Base-by-base conservation (phyloP, 2,113 vertebrate species). In the Stictonetta naevosa region DNA sequence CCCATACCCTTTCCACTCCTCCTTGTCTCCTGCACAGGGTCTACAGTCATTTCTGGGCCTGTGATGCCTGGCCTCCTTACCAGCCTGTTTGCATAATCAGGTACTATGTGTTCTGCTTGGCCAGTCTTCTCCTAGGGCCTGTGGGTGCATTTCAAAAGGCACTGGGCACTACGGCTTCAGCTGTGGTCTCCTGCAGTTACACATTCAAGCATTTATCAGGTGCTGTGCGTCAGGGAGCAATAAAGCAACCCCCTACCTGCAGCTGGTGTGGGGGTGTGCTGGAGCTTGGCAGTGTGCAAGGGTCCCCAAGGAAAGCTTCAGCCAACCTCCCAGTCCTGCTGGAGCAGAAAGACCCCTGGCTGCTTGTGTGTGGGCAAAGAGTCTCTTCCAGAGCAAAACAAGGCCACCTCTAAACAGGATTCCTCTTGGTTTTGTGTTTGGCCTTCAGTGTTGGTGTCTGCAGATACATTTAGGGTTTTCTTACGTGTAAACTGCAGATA, bases 211-310 rank as follows among this genome's bases (percentile, higher is more conserved):
- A 46, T 56, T n/a, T 67, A 33, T 62, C 19, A 40, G 52, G 48
- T 16, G 44, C 26, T 42, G 22, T 13, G 20, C 0, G 1, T 62
- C 44, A 71, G 31, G 38, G 23, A 80, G 14, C 0, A 0, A 66
- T 58, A 40, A 40, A 74, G 12, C 25, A 33, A 58, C 21, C 13
- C 25, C 14, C 6, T 21, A 20, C 20, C 7, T 52, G 14, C 23
- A 48, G 36, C 46, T 33, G 16, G 55, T 15, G 21, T 56, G 72
- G 53, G 53, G n/a, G 19, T 29, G 9, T 2, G 15, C 53, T 58
- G 36, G 75, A 82, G 42, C 48, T 59, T 5, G 2, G 73, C 56
- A 62, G 19, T 0, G 0, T 13, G 11, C 19, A 4, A 25, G 29
- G 18, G 38, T 20, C 11, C 11, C 14, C 46, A 16, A 26, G 14